Evolutionary conservation across 64 coral and sea anemone genomes (phyloP).

Genomic region (Montipora cactus): DNA sequence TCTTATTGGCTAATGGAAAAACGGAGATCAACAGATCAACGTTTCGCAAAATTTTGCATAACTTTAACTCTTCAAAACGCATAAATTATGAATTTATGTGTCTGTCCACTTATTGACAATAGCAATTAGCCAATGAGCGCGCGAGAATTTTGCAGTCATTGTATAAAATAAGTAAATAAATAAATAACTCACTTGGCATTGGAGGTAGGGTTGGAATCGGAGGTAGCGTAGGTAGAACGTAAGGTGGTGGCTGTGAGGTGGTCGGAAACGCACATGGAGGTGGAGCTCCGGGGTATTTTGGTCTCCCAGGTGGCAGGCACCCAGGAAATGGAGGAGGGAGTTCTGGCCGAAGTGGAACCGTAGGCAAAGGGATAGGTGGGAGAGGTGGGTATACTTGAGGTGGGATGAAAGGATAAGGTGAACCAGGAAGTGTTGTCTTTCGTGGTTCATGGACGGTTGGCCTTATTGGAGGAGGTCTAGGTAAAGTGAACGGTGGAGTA

Average conservation of each 20-base stretch:
- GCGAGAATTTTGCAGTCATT: too few relatives aligned
- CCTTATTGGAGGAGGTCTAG: neutral
- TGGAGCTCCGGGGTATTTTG: neutral
- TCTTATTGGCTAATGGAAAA: too few relatives aligned
- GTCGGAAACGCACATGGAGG: neutral
- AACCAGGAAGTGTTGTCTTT: neutral
- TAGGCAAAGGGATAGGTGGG: too few relatives aligned
- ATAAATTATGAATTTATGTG: too few relatives aligned
- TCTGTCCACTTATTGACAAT: too few relatives aligned
- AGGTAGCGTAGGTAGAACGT: slow-evolving; percentile 6
- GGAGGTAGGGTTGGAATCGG: neutral
- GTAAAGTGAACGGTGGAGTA: neutral
- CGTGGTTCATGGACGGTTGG: too few relatives aligned
- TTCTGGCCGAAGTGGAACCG: neutral
- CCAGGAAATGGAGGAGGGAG: neutral
- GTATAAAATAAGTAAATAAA: too few relatives aligned
- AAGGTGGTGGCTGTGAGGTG: neutral
- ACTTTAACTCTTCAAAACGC: too few relatives aligned
- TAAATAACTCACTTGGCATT: neutral
- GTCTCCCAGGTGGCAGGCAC: neutral
- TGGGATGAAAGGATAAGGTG: neutral
- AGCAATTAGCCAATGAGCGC: too few relatives aligned
- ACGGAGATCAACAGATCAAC: too few relatives aligned
- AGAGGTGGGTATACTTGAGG: neutral
- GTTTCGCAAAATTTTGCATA: too few relatives aligned